Evolutionary conservation across 2,888 invertebrate genomes (phyloP), one percentile per base, ranked within the genome.

Genomic region (Ligdia adustata): DNA sequence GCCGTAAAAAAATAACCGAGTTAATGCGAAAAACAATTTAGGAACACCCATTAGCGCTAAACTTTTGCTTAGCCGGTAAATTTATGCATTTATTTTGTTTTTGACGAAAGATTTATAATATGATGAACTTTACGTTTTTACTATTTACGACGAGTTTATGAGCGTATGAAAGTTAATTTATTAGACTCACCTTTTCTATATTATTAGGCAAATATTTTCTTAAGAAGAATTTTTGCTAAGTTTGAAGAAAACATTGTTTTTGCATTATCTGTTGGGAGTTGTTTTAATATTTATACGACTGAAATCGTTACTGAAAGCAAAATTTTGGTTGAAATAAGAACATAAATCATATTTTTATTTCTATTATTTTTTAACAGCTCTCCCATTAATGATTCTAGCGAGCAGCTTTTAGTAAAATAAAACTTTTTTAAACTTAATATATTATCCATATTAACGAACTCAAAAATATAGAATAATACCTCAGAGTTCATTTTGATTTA

Each of bases 1-100:
- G 22, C 22, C n/a, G 22, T 3, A 7, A 22, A 72, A 72, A 72
- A 59, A 68, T 69, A 70, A 66, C 59, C 59, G 60, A 74, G 72
- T 73, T 72, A 71, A 72, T 62, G 73, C 52, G 56, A 47, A 69
- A 74, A 81, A 75, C 72, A 78, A 79, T 76, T 79, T 72, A 39
- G 59, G 56, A 79, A 81, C 74, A 74, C 69, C 78, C 77, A 77
- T 80, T 76, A 79, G 52, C 63, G 55, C 55, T 42, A 48, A 79
- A 80, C 77, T 80, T 80, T 57, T 69, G n/a, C 69, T 72, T 55
- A 34, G 56, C 52, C 43, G 51, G 57, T 60, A 47, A 64, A 78
- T 75, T 79, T 79, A 75, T 73, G 63, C 59, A 69, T 69, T 62
- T 69, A 72, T 75, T 72, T 67, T 62, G 46, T 63, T 70, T 66